Conservation (phyloP, 2,797 vertebrate species). For the Simalia tracyae region DNA sequence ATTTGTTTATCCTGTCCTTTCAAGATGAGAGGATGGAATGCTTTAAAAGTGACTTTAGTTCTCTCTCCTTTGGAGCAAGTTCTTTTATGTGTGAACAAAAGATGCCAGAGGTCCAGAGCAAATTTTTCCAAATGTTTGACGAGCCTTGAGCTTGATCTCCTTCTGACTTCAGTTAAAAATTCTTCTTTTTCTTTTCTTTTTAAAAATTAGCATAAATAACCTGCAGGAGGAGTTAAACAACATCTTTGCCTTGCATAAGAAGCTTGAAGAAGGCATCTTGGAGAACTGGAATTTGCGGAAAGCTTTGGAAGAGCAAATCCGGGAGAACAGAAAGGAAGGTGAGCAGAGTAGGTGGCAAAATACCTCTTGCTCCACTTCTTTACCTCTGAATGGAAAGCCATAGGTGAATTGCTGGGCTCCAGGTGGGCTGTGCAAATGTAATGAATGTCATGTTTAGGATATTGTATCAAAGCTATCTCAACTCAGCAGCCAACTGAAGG, state of each 20-base stretch:
- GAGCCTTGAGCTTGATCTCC: background rate
- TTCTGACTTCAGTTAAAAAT: background rate
- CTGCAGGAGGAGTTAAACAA: constrained; percentile 85
- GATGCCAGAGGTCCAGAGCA: constrained; percentile 2
- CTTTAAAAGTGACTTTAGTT: constrained; percentile 15
- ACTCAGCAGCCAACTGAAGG: no score
- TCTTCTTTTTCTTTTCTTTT: background rate
- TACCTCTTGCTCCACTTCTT: background rate
- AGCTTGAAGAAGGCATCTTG: constrained; percentile 84
- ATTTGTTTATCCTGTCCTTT: constrained; percentile 41
- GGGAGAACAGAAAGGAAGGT: constrained; percentile 84
- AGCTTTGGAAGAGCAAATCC: constrained; percentile 83
- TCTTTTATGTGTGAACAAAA: constrained; percentile 11
- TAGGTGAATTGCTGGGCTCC: background rate
- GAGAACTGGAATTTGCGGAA: constrained; percentile 83
- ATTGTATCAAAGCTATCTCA: no score
- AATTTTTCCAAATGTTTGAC: constrained; percentile 18
- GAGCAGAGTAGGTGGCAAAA: constrained; percentile 6
- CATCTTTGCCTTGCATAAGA: constrained; percentile 83
- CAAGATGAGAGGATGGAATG: constrained; percentile 27
- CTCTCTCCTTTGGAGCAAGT: constrained; percentile 11
- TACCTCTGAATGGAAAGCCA: no score
- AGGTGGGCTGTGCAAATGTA: background rate
- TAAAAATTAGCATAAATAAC: constrained; percentile 62
- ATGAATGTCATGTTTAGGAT: no score